These are phyloP conservation scores for Montipora cactus DNA, from an alignment of 64 coral and sea anemone genomes.

Conservation along the genomic window DNA sequence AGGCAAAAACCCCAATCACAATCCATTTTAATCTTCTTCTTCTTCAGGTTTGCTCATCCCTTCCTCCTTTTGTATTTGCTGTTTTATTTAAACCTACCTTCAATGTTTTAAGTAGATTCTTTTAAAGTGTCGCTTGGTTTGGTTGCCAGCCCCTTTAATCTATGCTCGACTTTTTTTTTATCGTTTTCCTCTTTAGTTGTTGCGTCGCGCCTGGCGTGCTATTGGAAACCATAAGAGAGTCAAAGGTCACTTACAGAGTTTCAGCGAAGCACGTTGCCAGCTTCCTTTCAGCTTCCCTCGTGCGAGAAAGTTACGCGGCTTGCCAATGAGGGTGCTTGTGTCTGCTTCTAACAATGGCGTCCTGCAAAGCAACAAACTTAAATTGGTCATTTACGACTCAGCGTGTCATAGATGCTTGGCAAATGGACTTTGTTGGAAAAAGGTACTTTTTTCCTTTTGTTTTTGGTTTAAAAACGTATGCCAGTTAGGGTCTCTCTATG, in stretches of 20 bases:
- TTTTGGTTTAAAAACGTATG: neutral
- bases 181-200: constrained; percentile 44
- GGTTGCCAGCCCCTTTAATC: no score
- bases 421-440: constrained; percentile 68
- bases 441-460: constrained; percentile 39
- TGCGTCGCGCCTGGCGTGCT: constrained; percentile 67
- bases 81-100: no score
- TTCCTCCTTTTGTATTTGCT: no score
- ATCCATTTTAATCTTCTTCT: no score
- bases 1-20: no score
- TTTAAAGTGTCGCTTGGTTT: no score
- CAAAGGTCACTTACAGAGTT: constrained; percentile 68
- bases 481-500: neutral
- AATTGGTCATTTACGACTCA: constrained; percentile 84
- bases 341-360: constrained; percentile 75
- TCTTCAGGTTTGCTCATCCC: no score
- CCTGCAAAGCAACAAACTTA: constrained; percentile 72
- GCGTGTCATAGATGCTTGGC: constrained; percentile 75
- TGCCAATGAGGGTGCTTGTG: constrained; percentile 74
- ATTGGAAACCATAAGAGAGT: constrained; percentile 60
- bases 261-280: constrained; percentile 76
- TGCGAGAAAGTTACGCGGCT: constrained; percentile 68
- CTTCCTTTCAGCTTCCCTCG: constrained; percentile 66
- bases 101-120: no score
- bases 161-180: neutral